Evolutionary conservation across 2,113 vertebrate species (phyloP), one percentile per base, ranked within the genome.

Genomic region (Boleophthalmus pectinirostris): DNA sequence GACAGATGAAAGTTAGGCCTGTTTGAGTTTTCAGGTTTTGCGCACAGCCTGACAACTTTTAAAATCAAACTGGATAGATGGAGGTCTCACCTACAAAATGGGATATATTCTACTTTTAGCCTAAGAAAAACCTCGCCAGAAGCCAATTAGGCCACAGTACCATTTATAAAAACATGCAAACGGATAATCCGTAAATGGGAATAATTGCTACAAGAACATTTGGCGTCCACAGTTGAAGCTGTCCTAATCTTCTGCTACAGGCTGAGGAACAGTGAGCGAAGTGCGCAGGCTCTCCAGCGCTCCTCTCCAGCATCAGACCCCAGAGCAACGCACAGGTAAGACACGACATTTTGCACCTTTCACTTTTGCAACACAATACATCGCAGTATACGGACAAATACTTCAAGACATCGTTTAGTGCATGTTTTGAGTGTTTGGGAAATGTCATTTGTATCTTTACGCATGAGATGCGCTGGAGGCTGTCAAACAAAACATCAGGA

Each of bases 271-370:
- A 60, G 75, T 24, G 81, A 80, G 80, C 70, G 65, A 83, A 88
- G 88, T 92, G 90, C 90, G 89, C 90, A 91, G 83, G 78, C 85
- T 90, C 87, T 86, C 73, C 75, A 56, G 69, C 80, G 77, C 84
- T 78, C 16, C 6, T 82, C 81, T 85, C 77, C 86, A 83, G 86
- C 86, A 86, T 82, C 85, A 79, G 73, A 81, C 75, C 85, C 75
- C 85, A 75, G 46, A 88, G 84, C 87, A 81, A 63, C 84, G 82
- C 85, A 73, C 91, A 91, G 90, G 91, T 91, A 92, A 91, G 91
- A 71, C 90, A 90, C 89, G 89, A 90, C 89, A 87, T 75, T 18
- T 49, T 87, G 74, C 83, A 89, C 85, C 81, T 83, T 87, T 64
- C 45, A 53, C 24, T 53, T 12, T 77, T 24, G 60, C 60, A 74